Evolutionary conservation across 2,797 vertebrate species (phyloP).

Genomic region (Anguilla megastoma): DNA sequence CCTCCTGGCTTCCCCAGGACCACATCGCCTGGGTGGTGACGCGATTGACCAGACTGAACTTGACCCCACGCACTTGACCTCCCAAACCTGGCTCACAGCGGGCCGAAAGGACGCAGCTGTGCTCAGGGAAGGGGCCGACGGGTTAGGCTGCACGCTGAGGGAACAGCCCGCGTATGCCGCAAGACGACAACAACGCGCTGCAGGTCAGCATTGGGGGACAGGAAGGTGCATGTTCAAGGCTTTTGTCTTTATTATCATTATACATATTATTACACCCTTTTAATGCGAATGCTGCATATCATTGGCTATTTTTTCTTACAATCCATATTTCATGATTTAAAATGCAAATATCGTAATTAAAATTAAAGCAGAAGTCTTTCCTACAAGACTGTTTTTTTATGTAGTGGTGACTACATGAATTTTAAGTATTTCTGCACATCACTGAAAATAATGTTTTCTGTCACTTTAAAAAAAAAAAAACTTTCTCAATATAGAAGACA

Average conservation of each 20-base stretch:
- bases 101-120: conserved; percentile 66
- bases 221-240: not conserved
- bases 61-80: conserved; percentile 73
- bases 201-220: not conserved
- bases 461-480: not conserved
- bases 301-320: too few species aligned
- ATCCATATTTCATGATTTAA: not conserved
- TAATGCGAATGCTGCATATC: not conserved
- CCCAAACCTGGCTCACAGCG: conserved; percentile 52
- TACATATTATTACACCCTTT: not conserved
- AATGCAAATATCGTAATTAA: too few species aligned
- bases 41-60: conserved; percentile 66
- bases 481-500: not conserved
- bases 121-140: not conserved
- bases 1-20: not conserved
- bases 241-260: not conserved
- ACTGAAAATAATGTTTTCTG: not conserved
- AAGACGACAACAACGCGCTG: not conserved
- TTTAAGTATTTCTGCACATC: not conserved
- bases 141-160: conserved; percentile 52
- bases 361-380: not conserved
- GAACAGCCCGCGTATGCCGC: conserved; percentile 16
- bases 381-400: not conserved
- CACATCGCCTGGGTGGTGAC: conserved; percentile 52
- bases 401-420: not conserved